phyloP scores from a whole-genome alignment of 2,797 vertebrate species.

The Protonibea diacanthus region DNA sequence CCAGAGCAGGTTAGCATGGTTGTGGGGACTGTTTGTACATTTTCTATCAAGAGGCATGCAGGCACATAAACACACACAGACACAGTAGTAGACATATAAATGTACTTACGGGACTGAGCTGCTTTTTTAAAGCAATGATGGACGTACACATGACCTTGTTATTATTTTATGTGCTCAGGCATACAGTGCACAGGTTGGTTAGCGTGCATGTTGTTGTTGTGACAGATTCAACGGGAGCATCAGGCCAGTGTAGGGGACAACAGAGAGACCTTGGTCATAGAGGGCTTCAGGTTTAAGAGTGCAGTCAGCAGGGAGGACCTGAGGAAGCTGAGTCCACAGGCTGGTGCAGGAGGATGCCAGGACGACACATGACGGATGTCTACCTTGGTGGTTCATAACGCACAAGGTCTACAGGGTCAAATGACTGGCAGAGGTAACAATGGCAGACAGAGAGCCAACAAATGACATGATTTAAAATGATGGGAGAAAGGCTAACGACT shows the following conservation, averaged over 20 bases:
- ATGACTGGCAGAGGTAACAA: slow-evolving; percentile 41
- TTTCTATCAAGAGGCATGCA: neutral
- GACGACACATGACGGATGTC: slow-evolving; percentile 51
- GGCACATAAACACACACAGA: neutral
- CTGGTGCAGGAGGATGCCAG: slow-evolving; percentile 21
- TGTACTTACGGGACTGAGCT: neutral
- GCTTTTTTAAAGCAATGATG: slow-evolving; percentile 19
- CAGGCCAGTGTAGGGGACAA: slow-evolving; percentile 50
- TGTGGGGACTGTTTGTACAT: neutral
- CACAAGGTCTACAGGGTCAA: slow-evolving; percentile 41
- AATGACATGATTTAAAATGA: slow-evolving; percentile 33
- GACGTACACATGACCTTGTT: slow-evolving; percentile 43
- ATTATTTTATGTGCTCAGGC: slow-evolving; percentile 46
- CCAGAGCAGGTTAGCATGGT: neutral
- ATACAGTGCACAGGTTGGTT: slow-evolving; percentile 11
- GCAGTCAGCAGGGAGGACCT: slow-evolving; percentile 61
- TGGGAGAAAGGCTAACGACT: slow-evolving; percentile 4
- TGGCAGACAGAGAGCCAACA: slow-evolving; percentile 25
- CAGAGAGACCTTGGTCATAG: slow-evolving; percentile 70
- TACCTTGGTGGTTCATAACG: slow-evolving; percentile 30
- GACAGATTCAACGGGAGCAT: slow-evolving; percentile 57
- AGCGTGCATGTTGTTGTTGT: slow-evolving; percentile 56
- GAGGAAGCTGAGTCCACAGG: slow-evolving; percentile 45
- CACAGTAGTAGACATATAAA: neutral
- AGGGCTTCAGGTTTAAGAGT: slow-evolving; percentile 74